phyloP scores from a whole-genome alignment of 1,140 invertebrate genomes.

The Patella vulgata region DNA sequence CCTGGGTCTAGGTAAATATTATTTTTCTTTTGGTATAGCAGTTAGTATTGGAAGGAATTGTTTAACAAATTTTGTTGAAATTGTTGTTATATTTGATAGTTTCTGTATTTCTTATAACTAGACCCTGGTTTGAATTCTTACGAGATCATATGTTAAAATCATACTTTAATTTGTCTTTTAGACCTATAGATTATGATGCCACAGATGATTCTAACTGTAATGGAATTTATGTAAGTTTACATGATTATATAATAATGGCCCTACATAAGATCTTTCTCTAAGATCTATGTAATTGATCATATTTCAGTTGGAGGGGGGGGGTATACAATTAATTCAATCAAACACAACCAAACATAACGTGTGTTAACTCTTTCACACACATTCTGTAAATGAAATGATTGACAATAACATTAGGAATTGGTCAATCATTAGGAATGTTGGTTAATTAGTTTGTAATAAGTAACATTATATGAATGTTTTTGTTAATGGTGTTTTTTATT shows the following conservation, averaged over 20 bases:
- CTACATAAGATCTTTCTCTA: conserved; percentile 16
- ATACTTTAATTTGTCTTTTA: conserved; percentile 35
- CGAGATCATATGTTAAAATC: neutral
- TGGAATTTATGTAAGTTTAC: conserved; percentile 66
- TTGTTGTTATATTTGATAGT: conserved; percentile 1
- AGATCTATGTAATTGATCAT: too few relatives aligned
- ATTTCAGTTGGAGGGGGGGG: too few relatives aligned
- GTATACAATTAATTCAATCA: too few relatives aligned
- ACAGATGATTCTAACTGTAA: conserved; percentile 69
- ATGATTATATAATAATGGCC: conserved; percentile 3
- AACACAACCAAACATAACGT: too few relatives aligned
- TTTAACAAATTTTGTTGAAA: neutral
- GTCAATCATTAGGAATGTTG: too few relatives aligned
- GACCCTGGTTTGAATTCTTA: neutral
- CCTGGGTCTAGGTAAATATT: conserved; percentile 64
- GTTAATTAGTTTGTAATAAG: too few relatives aligned
- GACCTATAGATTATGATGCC: conserved; percentile 55
- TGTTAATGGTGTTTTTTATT: too few relatives aligned
- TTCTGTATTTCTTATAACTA: neutral
- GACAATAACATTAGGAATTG: too few relatives aligned
- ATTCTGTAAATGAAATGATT: too few relatives aligned
- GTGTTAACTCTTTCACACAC: too few relatives aligned
- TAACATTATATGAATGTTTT: too few relatives aligned
- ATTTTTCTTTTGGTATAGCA: too few relatives aligned
- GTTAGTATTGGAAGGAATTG: neutral